Evolutionary conservation across 2,797 vertebrate genomes (phyloP), one percentile per base, ranked within the genome.

Genomic region (Phalanger gymnotis): DNA sequence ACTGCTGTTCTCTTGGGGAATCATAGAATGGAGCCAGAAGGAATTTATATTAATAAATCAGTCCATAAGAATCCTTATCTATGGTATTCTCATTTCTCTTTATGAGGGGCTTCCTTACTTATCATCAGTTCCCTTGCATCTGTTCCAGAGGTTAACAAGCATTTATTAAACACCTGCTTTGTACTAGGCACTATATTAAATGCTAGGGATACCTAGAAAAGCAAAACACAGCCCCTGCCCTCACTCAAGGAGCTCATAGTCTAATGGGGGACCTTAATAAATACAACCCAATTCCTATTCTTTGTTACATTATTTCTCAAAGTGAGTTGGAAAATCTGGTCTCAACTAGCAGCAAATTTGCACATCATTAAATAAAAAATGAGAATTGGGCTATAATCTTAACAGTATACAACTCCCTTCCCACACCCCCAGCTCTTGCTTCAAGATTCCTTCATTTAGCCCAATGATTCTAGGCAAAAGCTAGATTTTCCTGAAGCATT

Each of bases 1-100:
- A 57, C 54, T 96, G 40, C 94, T 87, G 53, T 95, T 95, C 3
- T 19, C 73, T 93, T 92, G 54, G 40, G 92, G 93, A 96, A 94
- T 96, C 61, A 73, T 93, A 87, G 55, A 92, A 57, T 73, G 90
- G 54, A 61, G 55, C 93, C 53, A 52, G 58, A 91, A 90, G 93
- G 90, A 53, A 87, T 87, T 87, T 47, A 51, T 51, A 51, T 27
- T 47, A 87, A 87, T 87, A 47, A 47, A 92, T 94, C 54, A 53
- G 30, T 92, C 90, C 57, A 92, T 54, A 93, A 89, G 92, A 94
- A 73, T 2, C 16, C 90, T 81, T 1, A 3, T 73, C 87, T 81
- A 30, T 54, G 30, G 58, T 54, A 0, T 3, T 16, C 40, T 93
- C 2, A 0, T 16, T 61, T 90, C 92, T 87, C 91, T 92, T 89